Percentiles rank a stretch among this genome's conserved stretches.
These are phyloP conservation scores for Taurulus bubalis DNA, from an alignment of 2,113 vertebrate genomes.

Conservation along the genomic window DNA sequence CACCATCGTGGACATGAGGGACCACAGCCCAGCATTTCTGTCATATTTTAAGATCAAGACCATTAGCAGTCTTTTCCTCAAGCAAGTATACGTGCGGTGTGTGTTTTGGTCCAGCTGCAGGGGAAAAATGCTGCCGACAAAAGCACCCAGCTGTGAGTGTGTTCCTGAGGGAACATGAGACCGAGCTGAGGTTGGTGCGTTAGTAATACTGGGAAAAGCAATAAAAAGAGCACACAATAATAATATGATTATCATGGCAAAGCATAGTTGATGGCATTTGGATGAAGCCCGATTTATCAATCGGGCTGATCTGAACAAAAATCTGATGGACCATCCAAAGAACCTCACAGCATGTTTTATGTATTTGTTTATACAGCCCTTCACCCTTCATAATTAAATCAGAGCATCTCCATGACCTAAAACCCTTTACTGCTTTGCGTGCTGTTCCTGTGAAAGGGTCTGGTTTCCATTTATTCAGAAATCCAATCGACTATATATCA, in stretches of 20 bases:
- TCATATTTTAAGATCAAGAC: not conserved
- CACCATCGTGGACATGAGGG: not conserved
- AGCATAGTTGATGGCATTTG: not conserved
- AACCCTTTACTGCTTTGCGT: constrained; percentile 10
- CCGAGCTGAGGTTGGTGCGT: not conserved
- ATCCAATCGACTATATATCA: too few species aligned
- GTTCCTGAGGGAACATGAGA: not conserved
- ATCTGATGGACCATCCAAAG: too few species aligned
- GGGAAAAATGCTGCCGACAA: not conserved
- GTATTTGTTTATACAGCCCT: too few species aligned
- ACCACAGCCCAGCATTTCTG: not conserved
- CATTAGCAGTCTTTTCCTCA: not conserved
- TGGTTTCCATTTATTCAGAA: too few species aligned
- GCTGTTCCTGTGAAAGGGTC: not conserved
- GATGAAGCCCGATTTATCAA: too few species aligned
- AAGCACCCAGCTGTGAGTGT: constrained; percentile 25
- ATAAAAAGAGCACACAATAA: not conserved
- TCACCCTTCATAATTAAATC: too few species aligned
- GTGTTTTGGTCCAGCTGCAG: constrained; percentile 21
- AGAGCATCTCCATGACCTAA: not conserved
- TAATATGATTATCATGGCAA: too few species aligned
- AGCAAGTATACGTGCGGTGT: not conserved
- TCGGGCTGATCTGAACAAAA: too few species aligned
- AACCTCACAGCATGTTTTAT: too few species aligned
- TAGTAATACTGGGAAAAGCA: not conserved